phyloP scores from a whole-genome alignment of 2,113 vertebrate genomes.

The Poecile atricapillus region DNA sequence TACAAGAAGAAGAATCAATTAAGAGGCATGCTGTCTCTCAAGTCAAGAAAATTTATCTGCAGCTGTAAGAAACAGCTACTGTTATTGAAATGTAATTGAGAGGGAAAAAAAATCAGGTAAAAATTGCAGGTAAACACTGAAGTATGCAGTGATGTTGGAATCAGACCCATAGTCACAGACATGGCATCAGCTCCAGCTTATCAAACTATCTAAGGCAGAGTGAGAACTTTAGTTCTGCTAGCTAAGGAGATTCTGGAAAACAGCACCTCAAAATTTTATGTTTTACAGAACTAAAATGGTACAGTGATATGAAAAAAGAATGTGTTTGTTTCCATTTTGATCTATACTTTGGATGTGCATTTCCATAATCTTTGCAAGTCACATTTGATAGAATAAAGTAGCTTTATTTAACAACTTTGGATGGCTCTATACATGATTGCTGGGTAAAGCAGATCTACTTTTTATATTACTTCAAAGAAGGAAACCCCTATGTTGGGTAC shows the following conservation, averaged over 20 bases:
- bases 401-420: not conserved
- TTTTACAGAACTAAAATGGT: not conserved
- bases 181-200: fast-evolving
- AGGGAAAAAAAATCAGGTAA: not conserved
- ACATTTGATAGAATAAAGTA: not conserved
- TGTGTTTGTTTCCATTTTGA: not conserved
- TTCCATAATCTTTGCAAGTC: not conserved
- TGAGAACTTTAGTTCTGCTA: not conserved
- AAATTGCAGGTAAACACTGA: not conserved
- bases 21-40: not conserved
- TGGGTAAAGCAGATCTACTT: not conserved
- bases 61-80: not conserved
- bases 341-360: not conserved
- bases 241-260: not conserved
- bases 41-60: not conserved
- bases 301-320: not conserved
- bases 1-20: not conserved
- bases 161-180: not conserved
- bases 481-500: not conserved
- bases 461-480: not conserved
- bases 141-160: not conserved
- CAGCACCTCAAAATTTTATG: not conserved
- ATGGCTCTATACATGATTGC: not conserved
- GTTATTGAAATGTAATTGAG: not conserved
- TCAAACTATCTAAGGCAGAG: not conserved